A percentile compares a stretch with the other conserved stretches of the same genome.
Conservation (phyloP, 2,888 invertebrate species). For the Iselma pallidipennis region DNA sequence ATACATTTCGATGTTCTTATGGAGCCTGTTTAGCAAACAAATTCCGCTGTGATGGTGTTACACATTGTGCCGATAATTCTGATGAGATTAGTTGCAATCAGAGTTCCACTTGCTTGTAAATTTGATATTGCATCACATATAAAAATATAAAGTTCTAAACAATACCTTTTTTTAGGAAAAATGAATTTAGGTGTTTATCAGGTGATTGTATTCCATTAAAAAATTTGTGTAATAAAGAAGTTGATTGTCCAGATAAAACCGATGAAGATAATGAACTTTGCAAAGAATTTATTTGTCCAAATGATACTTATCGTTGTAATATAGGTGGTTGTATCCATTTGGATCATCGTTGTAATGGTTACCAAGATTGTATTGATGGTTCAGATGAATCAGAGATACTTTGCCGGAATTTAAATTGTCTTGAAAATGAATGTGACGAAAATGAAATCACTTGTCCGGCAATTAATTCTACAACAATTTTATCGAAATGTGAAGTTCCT, state of each 20-base stretch:
- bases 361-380: slow-evolving; percentile 34
- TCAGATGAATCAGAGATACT: slow-evolving; percentile 33
- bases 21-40: slow-evolving; percentile 45
- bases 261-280: slow-evolving; percentile 7
- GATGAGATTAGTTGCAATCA: slow-evolving; percentile 42
- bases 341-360: slow-evolving; percentile 32
- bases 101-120: neutral
- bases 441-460: slow-evolving; percentile 32
- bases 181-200: neutral
- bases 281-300: slow-evolving; percentile 31
- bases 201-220: neutral
- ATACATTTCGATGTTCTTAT: slow-evolving; percentile 47
- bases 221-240: neutral
- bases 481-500: slow-evolving; percentile 41
- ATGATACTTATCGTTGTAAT: slow-evolving; percentile 33
- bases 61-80: slow-evolving; percentile 43
- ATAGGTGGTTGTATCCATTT: slow-evolving; percentile 34
- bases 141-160: neutral
- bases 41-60: slow-evolving; percentile 42
- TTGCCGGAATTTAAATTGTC: slow-evolving; percentile 20
- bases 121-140: neutral
- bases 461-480: slow-evolving; percentile 33
- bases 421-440: neutral
- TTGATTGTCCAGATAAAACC: neutral
- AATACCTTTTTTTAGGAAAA: neutral